phyloP scores from a whole-genome alignment of 2,888 invertebrate genomes.

The Drosophila mimica region DNA sequence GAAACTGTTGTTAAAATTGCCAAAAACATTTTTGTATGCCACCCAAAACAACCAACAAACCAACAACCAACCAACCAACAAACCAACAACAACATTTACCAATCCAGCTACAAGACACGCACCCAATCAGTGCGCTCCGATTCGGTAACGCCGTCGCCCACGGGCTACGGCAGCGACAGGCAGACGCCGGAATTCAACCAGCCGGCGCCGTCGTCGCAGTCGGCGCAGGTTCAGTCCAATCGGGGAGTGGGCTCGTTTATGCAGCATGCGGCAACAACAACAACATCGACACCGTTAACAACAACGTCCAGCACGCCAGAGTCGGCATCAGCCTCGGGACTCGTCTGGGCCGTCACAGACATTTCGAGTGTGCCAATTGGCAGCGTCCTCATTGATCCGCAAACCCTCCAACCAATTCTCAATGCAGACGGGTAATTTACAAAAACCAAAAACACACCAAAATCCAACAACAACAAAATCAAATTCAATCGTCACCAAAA shows the following conservation, averaged over 20 bases:
- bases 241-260: slow-evolving; percentile 50
- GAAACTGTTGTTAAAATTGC: slow-evolving; percentile 65
- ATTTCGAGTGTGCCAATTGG: slow-evolving; percentile 94
- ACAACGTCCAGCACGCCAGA: slow-evolving; percentile 57
- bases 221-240: slow-evolving; percentile 31
- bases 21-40: slow-evolving; percentile 73
- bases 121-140: slow-evolving; percentile 87
- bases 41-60: slow-evolving; percentile 44
- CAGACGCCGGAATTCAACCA: slow-evolving; percentile 83
- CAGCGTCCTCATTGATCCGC: slow-evolving; percentile 94
- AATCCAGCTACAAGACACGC: slow-evolving; percentile 85
- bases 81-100: slow-evolving; percentile 37
- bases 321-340: slow-evolving; percentile 81
- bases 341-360: slow-evolving; percentile 95
- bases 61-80: slow-evolving; percentile 40
- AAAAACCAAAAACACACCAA: slow-evolving; percentile 75
- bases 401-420: slow-evolving; percentile 85
- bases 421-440: slow-evolving; percentile 86
- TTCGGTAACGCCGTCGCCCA: slow-evolving; percentile 92
- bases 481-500: slow-evolving; percentile 49
- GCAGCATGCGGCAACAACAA: slow-evolving; percentile 50
- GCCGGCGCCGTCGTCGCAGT: slow-evolving; percentile 56
- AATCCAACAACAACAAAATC: slow-evolving; percentile 49
- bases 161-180: slow-evolving; percentile 86
- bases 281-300: slow-evolving; percentile 40